These are phyloP conservation scores for Cryptotermes secundus DNA, from an alignment of 1,140 invertebrate species.

Conservation along the genomic window DNA sequence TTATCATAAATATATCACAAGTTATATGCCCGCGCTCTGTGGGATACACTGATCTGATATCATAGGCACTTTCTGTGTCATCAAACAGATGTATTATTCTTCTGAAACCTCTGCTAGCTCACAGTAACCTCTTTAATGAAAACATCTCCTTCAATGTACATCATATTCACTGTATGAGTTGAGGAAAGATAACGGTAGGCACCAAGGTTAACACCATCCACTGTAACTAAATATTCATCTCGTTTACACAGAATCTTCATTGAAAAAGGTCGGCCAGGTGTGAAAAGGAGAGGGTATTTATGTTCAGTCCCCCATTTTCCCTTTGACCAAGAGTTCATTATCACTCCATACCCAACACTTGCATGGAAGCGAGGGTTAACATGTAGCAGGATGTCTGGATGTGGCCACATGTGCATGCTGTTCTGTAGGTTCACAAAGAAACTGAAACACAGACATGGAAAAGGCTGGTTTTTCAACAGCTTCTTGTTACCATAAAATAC, in stretches of 20 bases:
- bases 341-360: slow-evolving; percentile 46
- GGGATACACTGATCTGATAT: too few relatives aligned
- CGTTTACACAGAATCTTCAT: background rate
- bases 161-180: background rate
- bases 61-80: too few relatives aligned
- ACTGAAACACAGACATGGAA: slow-evolving; percentile 41
- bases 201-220: background rate
- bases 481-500: too few relatives aligned
- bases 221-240: background rate
- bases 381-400: slow-evolving; percentile 62
- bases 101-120: background rate
- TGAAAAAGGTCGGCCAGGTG: background rate
- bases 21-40: too few relatives aligned
- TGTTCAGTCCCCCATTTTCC: slow-evolving; percentile 49
- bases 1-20: too few relatives aligned
- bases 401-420: slow-evolving; percentile 60
- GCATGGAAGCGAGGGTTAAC: slow-evolving; percentile 62
- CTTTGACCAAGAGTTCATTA: slow-evolving; percentile 51
- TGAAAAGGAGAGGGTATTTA: slow-evolving; percentile 37
- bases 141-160: background rate
- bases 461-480: too few relatives aligned
- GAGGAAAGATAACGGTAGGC: background rate
- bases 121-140: background rate
- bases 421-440: slow-evolving; percentile 70
- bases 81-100: background rate